These are phyloP conservation scores for Excalfactoria chinensis DNA, from an alignment of 2,113 vertebrate species.

Conservation along the genomic window DNA sequence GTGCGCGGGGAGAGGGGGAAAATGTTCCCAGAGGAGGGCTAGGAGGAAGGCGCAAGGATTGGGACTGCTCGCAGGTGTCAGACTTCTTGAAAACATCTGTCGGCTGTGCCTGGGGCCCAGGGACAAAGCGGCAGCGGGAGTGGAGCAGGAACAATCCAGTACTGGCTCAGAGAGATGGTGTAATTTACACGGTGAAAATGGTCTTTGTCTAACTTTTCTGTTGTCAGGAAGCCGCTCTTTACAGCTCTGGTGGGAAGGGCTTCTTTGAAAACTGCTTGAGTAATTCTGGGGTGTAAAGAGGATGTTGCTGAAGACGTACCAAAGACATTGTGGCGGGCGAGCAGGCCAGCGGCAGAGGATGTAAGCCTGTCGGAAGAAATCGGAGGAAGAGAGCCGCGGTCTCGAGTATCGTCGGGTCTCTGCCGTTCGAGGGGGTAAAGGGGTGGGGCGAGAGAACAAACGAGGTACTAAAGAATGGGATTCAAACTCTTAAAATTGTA, in stretches of 20 bases:
- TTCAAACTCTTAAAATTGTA: not conserved
- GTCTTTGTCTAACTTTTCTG: conserved; percentile 55
- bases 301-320: not conserved
- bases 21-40: not conserved
- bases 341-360: not conserved
- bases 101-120: not conserved
- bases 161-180: not conserved
- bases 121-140: conserved; percentile 6
- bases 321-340: conserved; percentile 24
- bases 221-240: not conserved
- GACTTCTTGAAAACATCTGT: not conserved
- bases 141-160: not conserved
- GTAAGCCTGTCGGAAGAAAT: not conserved
- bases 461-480: not conserved
- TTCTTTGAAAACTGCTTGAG: not conserved
- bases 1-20: not conserved
- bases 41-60: not conserved
- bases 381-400: not conserved
- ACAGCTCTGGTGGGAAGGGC: not conserved
- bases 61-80: not conserved
- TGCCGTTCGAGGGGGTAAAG: not conserved
- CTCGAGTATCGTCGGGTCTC: not conserved
- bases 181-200: not conserved
- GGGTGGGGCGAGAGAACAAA: not conserved
- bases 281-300: not conserved